Conservation (phyloP, 2,888 invertebrate genomes). For the Acanthacorydalis orientalis region DNA sequence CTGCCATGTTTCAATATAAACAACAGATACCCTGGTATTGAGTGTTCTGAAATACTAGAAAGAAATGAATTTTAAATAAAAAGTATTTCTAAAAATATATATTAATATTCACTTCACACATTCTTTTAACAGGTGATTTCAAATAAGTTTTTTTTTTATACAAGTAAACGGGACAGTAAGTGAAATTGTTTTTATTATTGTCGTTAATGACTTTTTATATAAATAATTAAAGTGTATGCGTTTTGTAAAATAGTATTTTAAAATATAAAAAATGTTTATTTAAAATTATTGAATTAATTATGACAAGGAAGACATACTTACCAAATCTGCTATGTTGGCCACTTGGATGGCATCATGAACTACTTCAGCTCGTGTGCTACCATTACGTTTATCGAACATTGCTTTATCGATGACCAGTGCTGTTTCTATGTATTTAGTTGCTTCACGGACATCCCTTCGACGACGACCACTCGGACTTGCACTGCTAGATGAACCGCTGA, state of each 20-base stretch:
- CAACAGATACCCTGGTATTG: slow-evolving; percentile 85
- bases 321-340: slow-evolving; percentile 94
- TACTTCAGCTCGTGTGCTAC: slow-evolving; percentile 71
- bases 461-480: slow-evolving; percentile 20
- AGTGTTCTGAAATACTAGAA: slow-evolving; percentile 84
- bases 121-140: neutral
- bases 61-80: slow-evolving; percentile 8
- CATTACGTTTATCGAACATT: slow-evolving; percentile 87
- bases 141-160: too few species aligned
- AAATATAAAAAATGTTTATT: too few species aligned
- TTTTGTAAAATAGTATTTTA: too few species aligned
- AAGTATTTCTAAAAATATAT: neutral
- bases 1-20: slow-evolving; percentile 95
- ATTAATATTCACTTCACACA: neutral
- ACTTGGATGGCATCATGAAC: slow-evolving; percentile 93
- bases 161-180: too few species aligned
- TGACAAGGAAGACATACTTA: slow-evolving; percentile 32
- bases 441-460: slow-evolving; percentile 69
- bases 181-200: too few species aligned
- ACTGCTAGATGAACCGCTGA: slow-evolving; percentile 14
- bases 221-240: too few species aligned
- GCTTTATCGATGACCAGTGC: slow-evolving; percentile 92
- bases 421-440: slow-evolving; percentile 89
- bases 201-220: too few species aligned
- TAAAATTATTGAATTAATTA: too few species aligned